A percentile compares a stretch with the other conserved stretches of the same genome.
These are phyloP conservation scores for Laodelphax striatellus DNA, from an alignment of 1,140 invertebrate genomes.

Conservation along the genomic window DNA sequence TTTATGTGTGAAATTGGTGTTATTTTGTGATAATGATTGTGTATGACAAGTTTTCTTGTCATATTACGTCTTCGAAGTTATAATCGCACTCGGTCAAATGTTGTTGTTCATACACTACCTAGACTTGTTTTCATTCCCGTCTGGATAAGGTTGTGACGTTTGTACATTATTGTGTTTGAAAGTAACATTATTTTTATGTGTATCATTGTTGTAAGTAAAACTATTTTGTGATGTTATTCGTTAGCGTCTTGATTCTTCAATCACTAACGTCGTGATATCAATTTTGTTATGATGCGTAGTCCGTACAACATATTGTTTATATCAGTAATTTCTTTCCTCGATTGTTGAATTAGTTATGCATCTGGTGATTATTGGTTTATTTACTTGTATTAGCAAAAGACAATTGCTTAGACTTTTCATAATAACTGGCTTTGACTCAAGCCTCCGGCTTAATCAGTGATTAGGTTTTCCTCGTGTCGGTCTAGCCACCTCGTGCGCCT, in stretches of 20 bases:
- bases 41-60: neutral
- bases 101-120: neutral
- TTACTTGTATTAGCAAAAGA: neutral
- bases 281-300: too few relatives aligned
- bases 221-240: neutral
- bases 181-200: neutral
- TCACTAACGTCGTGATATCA: neutral
- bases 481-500: neutral
- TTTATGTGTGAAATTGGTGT: neutral
- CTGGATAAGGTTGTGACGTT: neutral
- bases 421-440: neutral
- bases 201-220: neutral
- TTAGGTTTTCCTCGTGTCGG: neutral
- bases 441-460: neutral
- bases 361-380: neutral
- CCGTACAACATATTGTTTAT: neutral
- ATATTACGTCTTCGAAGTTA: neutral
- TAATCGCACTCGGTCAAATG: neutral
- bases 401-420: neutral
- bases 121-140: neutral
- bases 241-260: neutral
- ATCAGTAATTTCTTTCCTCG: neutral
- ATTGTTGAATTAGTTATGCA: neutral
- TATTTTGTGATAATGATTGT: neutral
- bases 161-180: neutral